Evolutionary conservation across 2,888 invertebrate species (phyloP).

Genomic region (Galeruca laticollis): DNA sequence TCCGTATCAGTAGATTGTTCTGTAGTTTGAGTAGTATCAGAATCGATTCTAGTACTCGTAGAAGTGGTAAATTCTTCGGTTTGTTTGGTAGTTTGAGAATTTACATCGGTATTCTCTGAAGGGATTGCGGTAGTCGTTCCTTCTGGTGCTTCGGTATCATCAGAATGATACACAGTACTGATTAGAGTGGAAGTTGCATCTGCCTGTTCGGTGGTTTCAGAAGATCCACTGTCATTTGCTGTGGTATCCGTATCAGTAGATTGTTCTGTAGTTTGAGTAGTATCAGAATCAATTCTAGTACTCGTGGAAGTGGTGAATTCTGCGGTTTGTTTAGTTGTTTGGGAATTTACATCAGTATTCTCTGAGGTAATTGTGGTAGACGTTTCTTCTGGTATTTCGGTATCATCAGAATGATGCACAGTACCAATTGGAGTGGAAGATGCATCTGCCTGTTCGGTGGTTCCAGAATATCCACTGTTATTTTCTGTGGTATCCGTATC

Average conservation of each 20-base stretch:
- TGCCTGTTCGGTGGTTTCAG: constrained; percentile 48
- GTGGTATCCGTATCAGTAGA: too few relatives aligned
- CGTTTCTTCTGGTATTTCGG: neutral
- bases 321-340: neutral
- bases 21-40: neutral
- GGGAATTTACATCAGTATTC: too few relatives aligned
- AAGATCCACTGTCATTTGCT: constrained; percentile 1
- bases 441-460: too few relatives aligned
- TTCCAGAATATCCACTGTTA: too few relatives aligned
- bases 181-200: neutral
- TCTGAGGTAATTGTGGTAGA: constrained; percentile 1
- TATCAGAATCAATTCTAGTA: neutral
- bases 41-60: too few relatives aligned
- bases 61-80: too few relatives aligned
- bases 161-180: too few relatives aligned
- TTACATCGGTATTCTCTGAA: too few relatives aligned
- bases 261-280: too few relatives aligned
- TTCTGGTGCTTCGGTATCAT: neutral
- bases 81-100: neutral
- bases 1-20: neutral
- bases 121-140: neutral
- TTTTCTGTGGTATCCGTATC: too few relatives aligned
- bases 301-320: neutral
- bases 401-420: too few relatives aligned
- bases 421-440: too few relatives aligned